Conservation (phyloP, 2,113 vertebrate genomes). For the Gyps fulvus region DNA sequence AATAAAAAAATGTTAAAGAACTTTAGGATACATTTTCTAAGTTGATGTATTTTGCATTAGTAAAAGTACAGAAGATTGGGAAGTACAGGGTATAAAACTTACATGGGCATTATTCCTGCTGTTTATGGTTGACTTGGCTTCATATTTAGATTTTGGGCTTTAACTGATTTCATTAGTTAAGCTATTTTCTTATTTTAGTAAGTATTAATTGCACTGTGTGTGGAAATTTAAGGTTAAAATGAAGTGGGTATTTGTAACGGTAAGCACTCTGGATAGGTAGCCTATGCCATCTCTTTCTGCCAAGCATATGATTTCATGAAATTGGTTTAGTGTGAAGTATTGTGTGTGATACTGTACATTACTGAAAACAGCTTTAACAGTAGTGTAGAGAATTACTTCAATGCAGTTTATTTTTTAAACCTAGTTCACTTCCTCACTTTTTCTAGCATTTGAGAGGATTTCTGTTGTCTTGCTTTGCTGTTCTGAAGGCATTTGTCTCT, state of each 20-base stretch:
- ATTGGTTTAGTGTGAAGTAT: neutral
- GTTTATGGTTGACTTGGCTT: conserved; percentile 34
- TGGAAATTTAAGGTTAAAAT: conserved; percentile 13
- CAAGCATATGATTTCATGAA: neutral
- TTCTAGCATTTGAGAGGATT: neutral
- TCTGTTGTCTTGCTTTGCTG: neutral
- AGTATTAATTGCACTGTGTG: neutral
- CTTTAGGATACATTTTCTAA: neutral
- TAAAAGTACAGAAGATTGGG: conserved; percentile 8
- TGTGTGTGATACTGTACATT: neutral
- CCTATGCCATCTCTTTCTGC: neutral
- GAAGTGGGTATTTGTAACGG: neutral
- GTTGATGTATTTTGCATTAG: conserved; percentile 29
- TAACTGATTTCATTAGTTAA: neutral
- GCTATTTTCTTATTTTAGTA: neutral
- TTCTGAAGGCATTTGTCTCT: neutral
- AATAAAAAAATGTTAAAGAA: conserved; percentile 28
- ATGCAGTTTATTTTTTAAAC: neutral
- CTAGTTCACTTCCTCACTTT: neutral
- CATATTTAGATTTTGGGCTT: conserved; percentile 28
- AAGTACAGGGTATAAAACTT: neutral
- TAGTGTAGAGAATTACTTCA: neutral
- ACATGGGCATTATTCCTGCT: neutral
- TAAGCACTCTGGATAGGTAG: neutral
- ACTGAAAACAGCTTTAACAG: neutral